Conservation (phyloP, 2,888 invertebrate genomes). For the Drosophila atripex region DNA sequence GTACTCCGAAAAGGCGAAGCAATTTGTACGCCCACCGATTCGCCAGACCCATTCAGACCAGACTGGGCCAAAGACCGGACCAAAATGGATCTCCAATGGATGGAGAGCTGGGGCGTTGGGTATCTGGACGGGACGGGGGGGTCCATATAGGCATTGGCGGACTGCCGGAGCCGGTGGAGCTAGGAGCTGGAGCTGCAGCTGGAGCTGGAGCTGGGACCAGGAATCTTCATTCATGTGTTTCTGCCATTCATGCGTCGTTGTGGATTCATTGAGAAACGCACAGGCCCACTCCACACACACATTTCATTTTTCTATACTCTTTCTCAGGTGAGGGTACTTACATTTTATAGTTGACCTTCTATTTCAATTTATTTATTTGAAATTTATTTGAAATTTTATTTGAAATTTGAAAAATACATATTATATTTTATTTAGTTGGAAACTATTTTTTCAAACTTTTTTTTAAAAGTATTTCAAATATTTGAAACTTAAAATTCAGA, state of each 20-base stretch:
- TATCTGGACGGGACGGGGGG: not conserved
- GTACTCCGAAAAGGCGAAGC: slow-evolving; percentile 48
- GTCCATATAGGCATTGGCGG: not conserved
- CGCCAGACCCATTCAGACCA: slow-evolving; percentile 9
- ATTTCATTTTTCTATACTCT: slow-evolving; percentile 17
- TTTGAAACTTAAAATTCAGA: too few relatives aligned
- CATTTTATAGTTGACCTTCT: too few relatives aligned
- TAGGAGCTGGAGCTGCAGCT: not conserved
- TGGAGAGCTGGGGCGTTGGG: too few relatives aligned
- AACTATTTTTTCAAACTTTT: too few relatives aligned
- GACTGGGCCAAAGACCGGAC: slow-evolving; percentile 32
- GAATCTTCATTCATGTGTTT: slow-evolving; percentile 12
- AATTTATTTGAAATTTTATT: too few relatives aligned
- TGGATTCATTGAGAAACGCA: slow-evolving; percentile 63
- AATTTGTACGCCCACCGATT: slow-evolving; percentile 70
- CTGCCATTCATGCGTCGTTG: slow-evolving; percentile 51
- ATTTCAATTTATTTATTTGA: too few relatives aligned
- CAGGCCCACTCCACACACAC: slow-evolving; percentile 11
- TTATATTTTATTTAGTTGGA: too few relatives aligned
- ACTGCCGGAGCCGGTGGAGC: not conserved
- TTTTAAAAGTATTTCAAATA: too few relatives aligned
- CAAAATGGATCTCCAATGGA: not conserved
- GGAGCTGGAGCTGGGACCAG: not conserved
- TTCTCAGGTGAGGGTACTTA: too few relatives aligned
- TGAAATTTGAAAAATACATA: too few relatives aligned